Percentiles rank a stretch among this genome's conserved stretches.
phyloP scores from a whole-genome alignment of 2,113 vertebrate species.

The Gymnogyps californianus region DNA sequence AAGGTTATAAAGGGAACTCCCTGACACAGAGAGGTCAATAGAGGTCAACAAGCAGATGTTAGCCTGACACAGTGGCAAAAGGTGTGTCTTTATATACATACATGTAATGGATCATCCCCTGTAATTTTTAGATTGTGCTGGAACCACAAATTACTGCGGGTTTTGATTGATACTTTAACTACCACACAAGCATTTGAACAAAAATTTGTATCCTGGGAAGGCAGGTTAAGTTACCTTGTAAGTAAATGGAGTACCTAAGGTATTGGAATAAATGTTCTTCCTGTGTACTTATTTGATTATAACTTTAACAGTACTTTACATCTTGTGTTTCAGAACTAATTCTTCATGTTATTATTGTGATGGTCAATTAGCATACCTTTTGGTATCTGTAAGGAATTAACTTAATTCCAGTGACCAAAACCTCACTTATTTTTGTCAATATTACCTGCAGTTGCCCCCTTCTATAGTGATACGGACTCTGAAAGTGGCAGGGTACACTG shows the following conservation, averaged over 20 bases:
- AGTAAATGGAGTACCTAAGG: rapidly evolving
- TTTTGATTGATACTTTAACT: neutral
- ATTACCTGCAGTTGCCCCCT: neutral
- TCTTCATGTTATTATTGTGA: neutral
- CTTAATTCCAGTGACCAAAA: neutral
- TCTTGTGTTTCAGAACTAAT: neutral
- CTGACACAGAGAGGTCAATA: neutral
- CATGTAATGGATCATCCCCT: neutral
- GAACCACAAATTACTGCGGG: neutral
- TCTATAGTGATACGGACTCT: rapidly evolving
- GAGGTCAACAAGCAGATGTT: neutral
- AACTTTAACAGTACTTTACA: neutral
- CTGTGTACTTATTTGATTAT: neutral
- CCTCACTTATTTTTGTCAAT: neutral
- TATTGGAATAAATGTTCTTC: neutral
- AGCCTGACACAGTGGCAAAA: neutral
- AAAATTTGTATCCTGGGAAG: neutral
- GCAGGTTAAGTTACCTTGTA: neutral
- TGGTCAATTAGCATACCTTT: neutral
- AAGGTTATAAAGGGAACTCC: neutral
- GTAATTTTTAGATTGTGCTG: neutral
- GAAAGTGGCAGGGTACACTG: neutral
- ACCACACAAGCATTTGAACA: neutral
- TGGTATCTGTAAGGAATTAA: neutral
- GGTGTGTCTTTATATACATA: neutral